Evolutionary conservation across 2,888 invertebrate genomes (phyloP), one percentile per base, ranked within the genome.

Genomic region (Ferrisia virgata): DNA sequence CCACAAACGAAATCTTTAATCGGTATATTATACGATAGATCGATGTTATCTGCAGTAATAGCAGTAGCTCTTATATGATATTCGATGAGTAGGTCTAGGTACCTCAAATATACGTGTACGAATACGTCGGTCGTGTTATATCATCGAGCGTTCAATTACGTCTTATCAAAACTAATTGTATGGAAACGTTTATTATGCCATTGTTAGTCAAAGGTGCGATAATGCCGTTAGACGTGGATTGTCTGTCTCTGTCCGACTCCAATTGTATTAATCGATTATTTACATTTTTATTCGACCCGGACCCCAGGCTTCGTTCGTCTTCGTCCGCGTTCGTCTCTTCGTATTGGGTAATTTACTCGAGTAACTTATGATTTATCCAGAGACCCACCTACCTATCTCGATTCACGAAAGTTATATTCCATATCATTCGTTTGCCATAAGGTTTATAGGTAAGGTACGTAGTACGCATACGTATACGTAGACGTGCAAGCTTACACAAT

Each of bases 181-280:
- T 64, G 31, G 64, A 64, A 64, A 28, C 15, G 64, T 28, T 64
- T 1, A 25, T 11, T 11, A 64, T 64, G 28, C 25, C 28, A 64
- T 64, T 64, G 64, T 64, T 25, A 22, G 53, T 53, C 13, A 22
- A 53, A 64, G 28, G 64, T 64, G 64, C 64, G 13, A 53, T 53
- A 64, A 64, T 28, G 64, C 64, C 64, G 64, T 64, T 64, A 64
- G 64, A 64, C 64, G 28, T 64, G 13, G 28, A 28, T 64, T 15
- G 64, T 22, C 53, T 53, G 18, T 53, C 53, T 53, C 22, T 22
- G 8, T 5, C 18, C 53, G 11, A 53, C 53, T 64, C 11, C 64
- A 28, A 28, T 64, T 64, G 64, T 64, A 64, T 64, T 64, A 64
- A 64, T 64, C 64, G 64, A 64, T 64, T 64, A 64, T 64, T 64